Evolutionary conservation across 1,140 invertebrate species (phyloP).

Genomic region (Adelges cooleyi): DNA sequence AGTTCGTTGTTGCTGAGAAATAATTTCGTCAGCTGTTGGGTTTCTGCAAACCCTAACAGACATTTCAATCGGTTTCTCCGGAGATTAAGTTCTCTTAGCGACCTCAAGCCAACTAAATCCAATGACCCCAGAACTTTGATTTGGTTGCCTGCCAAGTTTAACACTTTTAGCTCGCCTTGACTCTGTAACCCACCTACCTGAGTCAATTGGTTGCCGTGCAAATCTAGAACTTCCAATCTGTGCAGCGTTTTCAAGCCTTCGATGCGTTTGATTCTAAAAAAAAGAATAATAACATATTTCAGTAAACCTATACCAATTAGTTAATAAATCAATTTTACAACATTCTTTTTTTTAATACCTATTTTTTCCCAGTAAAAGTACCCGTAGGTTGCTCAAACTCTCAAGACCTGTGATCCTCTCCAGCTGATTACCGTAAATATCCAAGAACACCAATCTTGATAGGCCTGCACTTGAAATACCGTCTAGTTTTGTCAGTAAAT

Average conservation of each 20-base stretch:
- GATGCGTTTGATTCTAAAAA: constrained; percentile 57
- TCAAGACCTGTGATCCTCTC: constrained; percentile 68
- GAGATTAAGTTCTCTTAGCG: constrained; percentile 74
- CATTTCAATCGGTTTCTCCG: constrained; percentile 70
- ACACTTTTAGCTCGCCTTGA: constrained; percentile 62
- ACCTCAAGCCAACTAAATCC: constrained; percentile 62
- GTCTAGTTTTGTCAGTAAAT: constrained; percentile 68
- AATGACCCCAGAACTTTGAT: constrained; percentile 57
- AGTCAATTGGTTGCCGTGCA: constrained; percentile 78
- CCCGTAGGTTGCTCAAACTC: constrained; percentile 60
- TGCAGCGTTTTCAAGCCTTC: constrained; percentile 58
- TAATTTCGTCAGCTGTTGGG: constrained; percentile 66
- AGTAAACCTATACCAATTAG: too few species aligned
- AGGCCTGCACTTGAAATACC: constrained; percentile 40
- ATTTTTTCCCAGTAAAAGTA: constrained; percentile 82
- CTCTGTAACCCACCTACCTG: constrained; percentile 49
- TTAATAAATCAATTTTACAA: too few species aligned
- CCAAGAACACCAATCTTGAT: constrained; percentile 60
- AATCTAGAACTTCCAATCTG: constrained; percentile 76
- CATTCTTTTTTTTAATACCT: constrained; percentile 44
- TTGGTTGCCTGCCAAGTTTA: constrained; percentile 84
- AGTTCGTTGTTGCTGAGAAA: constrained; percentile 80
- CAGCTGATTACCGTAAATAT: constrained; percentile 88
- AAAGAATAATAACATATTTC: too few species aligned
- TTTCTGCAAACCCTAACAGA: constrained; percentile 65